A percentile compares a stretch with the other conserved stretches of the same genome.
These are phyloP conservation scores for Drosophila nigromelanica DNA, from an alignment of 1,140 invertebrate species.

Conservation along the genomic window DNA sequence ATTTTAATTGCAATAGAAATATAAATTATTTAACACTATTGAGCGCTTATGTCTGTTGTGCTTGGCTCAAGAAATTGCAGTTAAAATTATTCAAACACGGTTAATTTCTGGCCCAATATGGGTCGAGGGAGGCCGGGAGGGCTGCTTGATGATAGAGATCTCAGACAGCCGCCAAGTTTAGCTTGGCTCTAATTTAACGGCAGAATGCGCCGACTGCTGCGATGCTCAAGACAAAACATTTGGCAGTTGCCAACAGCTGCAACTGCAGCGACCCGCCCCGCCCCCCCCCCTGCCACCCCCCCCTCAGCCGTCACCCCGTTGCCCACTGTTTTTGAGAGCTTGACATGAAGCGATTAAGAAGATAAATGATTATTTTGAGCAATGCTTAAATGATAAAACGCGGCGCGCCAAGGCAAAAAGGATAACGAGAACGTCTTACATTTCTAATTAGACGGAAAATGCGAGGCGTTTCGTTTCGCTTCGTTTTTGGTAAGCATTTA, in stretches of 20 bases:
- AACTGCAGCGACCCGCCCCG: slow-evolving; percentile 11
- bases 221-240: slow-evolving; percentile 62
- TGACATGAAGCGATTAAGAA: slow-evolving; percentile 69
- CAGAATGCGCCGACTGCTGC: slow-evolving; percentile 57
- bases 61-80: no score
- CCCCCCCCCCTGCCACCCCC: not conserved
- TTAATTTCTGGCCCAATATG: no score
- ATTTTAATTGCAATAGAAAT: no score
- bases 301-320: not conserved
- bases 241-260: slow-evolving; percentile 56
- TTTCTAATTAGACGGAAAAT: slow-evolving; percentile 61
- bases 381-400: slow-evolving; percentile 55
- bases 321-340: slow-evolving; percentile 10
- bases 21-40: no score
- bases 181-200: slow-evolving; percentile 69
- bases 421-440: slow-evolving; percentile 52
- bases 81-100: no score
- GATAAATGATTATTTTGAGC: slow-evolving; percentile 78
- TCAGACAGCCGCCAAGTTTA: slow-evolving; percentile 46
- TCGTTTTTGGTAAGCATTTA: slow-evolving; percentile 24
- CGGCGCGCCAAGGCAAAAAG: not conserved
- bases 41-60: no score
- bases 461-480: slow-evolving; percentile 1
- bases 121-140: no score
- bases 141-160: not conserved